A percentile compares a stretch with the other conserved stretches of the same genome.
These are phyloP conservation scores for Bombylius major DNA, from an alignment of 2,888 invertebrate genomes.

Conservation along the genomic window DNA sequence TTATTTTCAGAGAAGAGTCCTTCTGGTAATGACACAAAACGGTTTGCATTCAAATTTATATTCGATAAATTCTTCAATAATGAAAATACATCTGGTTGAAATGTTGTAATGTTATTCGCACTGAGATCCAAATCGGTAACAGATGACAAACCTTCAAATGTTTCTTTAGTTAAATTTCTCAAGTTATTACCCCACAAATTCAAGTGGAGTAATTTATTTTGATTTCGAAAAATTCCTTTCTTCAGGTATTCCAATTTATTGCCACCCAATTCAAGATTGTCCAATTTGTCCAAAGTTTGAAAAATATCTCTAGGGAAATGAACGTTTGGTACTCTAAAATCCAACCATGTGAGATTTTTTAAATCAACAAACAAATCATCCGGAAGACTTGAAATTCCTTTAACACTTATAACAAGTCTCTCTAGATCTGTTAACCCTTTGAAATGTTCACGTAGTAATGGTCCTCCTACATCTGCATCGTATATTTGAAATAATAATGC, in stretches of 20 bases:
- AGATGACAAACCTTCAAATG: slow-evolving; percentile 49
- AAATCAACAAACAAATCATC: slow-evolving; percentile 49
- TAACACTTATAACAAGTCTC: slow-evolving; percentile 46
- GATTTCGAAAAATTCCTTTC: slow-evolving; percentile 47
- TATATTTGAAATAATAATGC: slow-evolving; percentile 43
- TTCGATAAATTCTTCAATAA: slow-evolving; percentile 46
- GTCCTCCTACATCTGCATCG: slow-evolving; percentile 37
- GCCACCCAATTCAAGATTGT: slow-evolving; percentile 50
- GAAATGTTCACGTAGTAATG: slow-evolving; percentile 45
- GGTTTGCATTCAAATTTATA: slow-evolving; percentile 55
- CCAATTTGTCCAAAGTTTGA: slow-evolving; percentile 42
- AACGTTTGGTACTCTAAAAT: slow-evolving; percentile 48
- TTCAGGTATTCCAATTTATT: slow-evolving; percentile 52
- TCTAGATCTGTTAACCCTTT: slow-evolving; percentile 43
- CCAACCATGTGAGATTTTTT: slow-evolving; percentile 48
- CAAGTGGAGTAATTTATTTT: slow-evolving; percentile 45
- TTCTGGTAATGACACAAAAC: slow-evolving; percentile 48
- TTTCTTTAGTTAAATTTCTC: slow-evolving; percentile 45
- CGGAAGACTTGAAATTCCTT: slow-evolving; percentile 47
- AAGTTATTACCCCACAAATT: slow-evolving; percentile 59
- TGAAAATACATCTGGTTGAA: slow-evolving; percentile 49
- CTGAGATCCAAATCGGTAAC: slow-evolving; percentile 56
- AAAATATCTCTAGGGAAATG: slow-evolving; percentile 45
- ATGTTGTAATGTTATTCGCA: slow-evolving; percentile 47
- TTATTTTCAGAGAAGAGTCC: slow-evolving; percentile 45